phyloP scores from a whole-genome alignment of 2,888 invertebrate species.

The Plebejus anna region DNA sequence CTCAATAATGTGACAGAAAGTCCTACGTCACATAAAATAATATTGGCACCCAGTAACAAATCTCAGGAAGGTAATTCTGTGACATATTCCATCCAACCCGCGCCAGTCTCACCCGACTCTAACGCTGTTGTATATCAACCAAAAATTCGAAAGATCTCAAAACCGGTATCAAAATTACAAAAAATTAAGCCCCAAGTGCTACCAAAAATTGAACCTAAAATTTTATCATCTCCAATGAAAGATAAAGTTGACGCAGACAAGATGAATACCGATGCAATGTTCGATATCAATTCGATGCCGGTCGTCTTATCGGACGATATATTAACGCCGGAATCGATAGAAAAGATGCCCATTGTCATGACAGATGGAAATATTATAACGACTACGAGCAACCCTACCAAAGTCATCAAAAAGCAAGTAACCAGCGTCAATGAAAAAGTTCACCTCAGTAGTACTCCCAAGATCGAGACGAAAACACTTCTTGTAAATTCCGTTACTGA shows the following conservation, averaged over 20 bases:
- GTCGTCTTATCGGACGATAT: conserved; percentile 86
- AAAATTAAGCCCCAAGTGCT: conserved; percentile 61
- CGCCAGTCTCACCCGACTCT: conserved; percentile 51
- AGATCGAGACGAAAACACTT: conserved; percentile 64
- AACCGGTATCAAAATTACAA: conserved; percentile 58
- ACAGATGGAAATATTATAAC: conserved; percentile 66
- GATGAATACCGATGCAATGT: conserved; percentile 59
- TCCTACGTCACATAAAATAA: conserved; percentile 64
- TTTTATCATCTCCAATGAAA: conserved; percentile 51
- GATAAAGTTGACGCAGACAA: conserved; percentile 46
- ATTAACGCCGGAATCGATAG: conserved; percentile 83
- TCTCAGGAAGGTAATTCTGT: conserved; percentile 59
- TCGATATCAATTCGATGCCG: conserved; percentile 89
- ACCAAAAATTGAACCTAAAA: conserved; percentile 55
- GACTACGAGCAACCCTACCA: conserved; percentile 53
- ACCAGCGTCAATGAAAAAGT: conserved; percentile 57
- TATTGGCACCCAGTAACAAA: conserved; percentile 60
- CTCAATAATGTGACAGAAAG: conserved; percentile 60
- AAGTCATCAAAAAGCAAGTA: conserved; percentile 56
- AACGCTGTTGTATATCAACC: conserved; percentile 67
- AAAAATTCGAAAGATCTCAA: conserved; percentile 60
- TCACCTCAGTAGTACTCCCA: conserved; percentile 48
- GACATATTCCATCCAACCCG: conserved; percentile 68
- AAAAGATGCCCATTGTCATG: conserved; percentile 84
- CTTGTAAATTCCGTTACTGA: conserved; percentile 62